Conservation (phyloP, 37 sponge, comb jelly and placozoan genomes). For the Haliclona indistincta region DNA sequence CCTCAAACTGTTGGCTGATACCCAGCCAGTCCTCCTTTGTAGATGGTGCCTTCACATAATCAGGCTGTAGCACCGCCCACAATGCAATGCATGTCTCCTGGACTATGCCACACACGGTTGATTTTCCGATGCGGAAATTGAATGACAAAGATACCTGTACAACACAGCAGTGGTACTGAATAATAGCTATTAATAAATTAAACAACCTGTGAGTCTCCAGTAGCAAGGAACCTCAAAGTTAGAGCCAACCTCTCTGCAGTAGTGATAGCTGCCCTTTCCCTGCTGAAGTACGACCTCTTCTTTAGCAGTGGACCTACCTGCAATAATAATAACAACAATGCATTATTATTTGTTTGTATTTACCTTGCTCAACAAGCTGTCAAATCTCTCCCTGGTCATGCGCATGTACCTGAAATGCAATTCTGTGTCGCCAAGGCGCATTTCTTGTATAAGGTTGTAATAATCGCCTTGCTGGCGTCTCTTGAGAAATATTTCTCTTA, state of each 20-base stretch:
- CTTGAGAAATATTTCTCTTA: too few species aligned
- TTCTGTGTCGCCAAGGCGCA: too few species aligned
- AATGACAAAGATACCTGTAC: conserved; percentile 47
- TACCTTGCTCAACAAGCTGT: too few species aligned
- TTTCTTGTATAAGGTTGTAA: too few species aligned
- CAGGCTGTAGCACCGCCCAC: conserved; percentile 32
- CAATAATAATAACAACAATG: too few species aligned
- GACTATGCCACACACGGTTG: conserved; percentile 39
- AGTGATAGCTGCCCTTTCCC: conserved; percentile 16
- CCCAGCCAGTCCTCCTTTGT: conserved; percentile 26
- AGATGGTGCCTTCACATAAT: conserved; percentile 16
- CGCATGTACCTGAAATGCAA: too few species aligned
- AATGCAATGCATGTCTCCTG: conserved; percentile 50
- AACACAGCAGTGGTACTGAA: too few species aligned
- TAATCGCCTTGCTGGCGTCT: too few species aligned
- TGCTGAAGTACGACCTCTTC: neutral
- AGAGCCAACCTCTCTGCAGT: conserved; percentile 48
- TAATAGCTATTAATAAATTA: too few species aligned
- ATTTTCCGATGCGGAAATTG: conserved; percentile 42
- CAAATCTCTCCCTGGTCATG: too few species aligned
- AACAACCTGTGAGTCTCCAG: conserved; percentile 45
- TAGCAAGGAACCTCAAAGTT: conserved; percentile 39
- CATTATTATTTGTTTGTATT: too few species aligned
- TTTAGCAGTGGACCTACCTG: too few species aligned
- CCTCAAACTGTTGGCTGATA: conserved; percentile 37